Percentiles rank a stretch among this genome's conserved stretches.
Evolutionary conservation across 2,888 invertebrate genomes (phyloP).

Genomic region (Isoperla grammatica): DNA sequence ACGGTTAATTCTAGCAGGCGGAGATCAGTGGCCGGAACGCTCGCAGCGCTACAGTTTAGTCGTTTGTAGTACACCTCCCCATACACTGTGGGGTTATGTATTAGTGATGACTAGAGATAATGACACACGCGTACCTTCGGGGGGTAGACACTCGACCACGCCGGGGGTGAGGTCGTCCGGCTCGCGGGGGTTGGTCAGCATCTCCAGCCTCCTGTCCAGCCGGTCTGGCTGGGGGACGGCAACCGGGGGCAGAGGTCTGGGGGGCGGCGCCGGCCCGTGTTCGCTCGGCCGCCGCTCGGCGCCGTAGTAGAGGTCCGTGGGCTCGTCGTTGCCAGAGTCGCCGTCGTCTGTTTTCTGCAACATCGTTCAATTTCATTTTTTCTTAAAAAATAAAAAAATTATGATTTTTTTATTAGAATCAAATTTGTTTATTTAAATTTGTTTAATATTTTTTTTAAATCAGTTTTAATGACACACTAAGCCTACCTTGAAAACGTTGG

Average conservation of each 20-base stretch:
- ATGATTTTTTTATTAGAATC: no score
- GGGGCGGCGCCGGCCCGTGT: constrained; percentile 36
- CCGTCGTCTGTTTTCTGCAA: constrained; percentile 73
- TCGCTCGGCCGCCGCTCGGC: constrained; percentile 45
- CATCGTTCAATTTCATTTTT: no score
- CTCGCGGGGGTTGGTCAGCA: constrained; percentile 54
- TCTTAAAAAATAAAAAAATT: no score
- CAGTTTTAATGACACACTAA: no score
- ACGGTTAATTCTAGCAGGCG: no score
- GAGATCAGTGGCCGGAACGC: no score
- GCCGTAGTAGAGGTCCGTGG: constrained; percentile 61
- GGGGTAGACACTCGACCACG: constrained; percentile 63
- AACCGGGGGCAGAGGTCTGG: constrained; percentile 17
- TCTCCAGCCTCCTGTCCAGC: constrained; percentile 56
- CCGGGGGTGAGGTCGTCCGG: constrained; percentile 57
- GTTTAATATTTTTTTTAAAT: no score
- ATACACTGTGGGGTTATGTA: no score
- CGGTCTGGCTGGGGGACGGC: constrained; percentile 35
- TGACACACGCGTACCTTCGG: constrained; percentile 52
- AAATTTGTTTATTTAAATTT: no score
- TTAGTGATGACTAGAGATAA: background rate
- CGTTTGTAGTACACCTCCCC: no score
- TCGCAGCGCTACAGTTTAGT: no score
- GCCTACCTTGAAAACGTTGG: no score
- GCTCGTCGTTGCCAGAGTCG: constrained; percentile 94